Evolutionary conservation across 2,797 vertebrate species (phyloP), one percentile per base, ranked within the genome.

Genomic region (Ispidina lecontei): DNA sequence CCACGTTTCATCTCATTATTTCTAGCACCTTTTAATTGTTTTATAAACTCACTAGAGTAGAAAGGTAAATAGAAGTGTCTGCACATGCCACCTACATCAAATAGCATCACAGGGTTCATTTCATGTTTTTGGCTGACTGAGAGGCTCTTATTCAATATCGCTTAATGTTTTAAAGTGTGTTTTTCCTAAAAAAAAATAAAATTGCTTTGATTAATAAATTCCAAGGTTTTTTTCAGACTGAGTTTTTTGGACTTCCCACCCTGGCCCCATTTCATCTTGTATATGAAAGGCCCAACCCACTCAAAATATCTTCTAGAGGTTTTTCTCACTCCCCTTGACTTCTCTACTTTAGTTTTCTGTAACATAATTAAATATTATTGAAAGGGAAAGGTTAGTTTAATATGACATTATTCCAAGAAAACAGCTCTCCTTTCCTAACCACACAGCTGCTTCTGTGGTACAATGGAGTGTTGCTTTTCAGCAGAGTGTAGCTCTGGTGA

Each of bases 21-120:
- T 70, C 84, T 64, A 73, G 56, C 82, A 83, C 49, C 85, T 84
- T 68, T 91, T 77, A 94, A 95, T 49, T 91, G 78, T 93, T 96
- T 90, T 84, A 80, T 69, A 71, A 93, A 87, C n/a, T 62, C 91
- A 89, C 43, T 63, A 59, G 46, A 90, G 75, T 62, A 69, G 74
- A 94, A 96, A 87, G 58, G 75, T 65, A 94, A 93, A 95, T 49
- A 90, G 26, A 69, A 94, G 62, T 35, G 59, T 80, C 72, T 80
- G 29, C 0, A 4, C 65, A 71, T 80, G 75, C 88, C 94, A 94
- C 86, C 9, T 75, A 65, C 78, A 41, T 90, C 86, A 96, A 94
- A 94, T 82, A 90, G 78, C 44, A 84, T 84, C 84, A 51, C 81
- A 52, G 71, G 74, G 68, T 91, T 95, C 84, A 84, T 49, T 89